phyloP scores from a whole-genome alignment of 2,797 vertebrate species.

The Neomorphus geoffroyi region DNA sequence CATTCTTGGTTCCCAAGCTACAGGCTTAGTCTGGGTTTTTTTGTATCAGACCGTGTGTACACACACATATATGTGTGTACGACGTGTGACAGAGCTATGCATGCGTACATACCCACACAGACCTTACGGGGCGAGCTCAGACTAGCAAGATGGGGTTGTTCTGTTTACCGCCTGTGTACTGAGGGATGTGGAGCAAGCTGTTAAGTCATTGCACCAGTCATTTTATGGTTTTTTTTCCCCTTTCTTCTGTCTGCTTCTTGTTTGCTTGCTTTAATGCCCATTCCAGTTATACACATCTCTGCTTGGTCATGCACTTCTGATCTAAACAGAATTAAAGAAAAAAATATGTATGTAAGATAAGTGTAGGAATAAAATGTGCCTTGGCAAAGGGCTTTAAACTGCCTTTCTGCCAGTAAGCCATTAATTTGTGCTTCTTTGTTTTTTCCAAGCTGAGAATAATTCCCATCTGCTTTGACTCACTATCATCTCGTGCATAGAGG shows the following conservation, averaged over 20 bases:
- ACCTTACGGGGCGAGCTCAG: background rate
- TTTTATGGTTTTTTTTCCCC: background rate
- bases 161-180: background rate
- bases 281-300: background rate
- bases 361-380: conserved; percentile 55
- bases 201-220: background rate
- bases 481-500: conserved; percentile 43
- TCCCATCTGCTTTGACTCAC: conserved; percentile 63
- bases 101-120: background rate
- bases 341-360: conserved; percentile 3
- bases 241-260: background rate
- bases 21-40: no score
- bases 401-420: conserved; percentile 61
- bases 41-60: no score
- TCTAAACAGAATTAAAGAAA: conserved; percentile 3
- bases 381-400: conserved; percentile 47
- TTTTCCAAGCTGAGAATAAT: conserved; percentile 70
- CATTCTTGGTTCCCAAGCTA: no score
- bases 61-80: fast-evolving
- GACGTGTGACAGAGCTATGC: background rate
- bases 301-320: conserved; percentile 4
- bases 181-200: background rate
- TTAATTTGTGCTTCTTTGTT: conserved; percentile 71
- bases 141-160: background rate
- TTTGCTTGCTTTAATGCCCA: background rate